phyloP scores from a whole-genome alignment of 2,113 vertebrate genomes.

The Corvus moneduloides region DNA sequence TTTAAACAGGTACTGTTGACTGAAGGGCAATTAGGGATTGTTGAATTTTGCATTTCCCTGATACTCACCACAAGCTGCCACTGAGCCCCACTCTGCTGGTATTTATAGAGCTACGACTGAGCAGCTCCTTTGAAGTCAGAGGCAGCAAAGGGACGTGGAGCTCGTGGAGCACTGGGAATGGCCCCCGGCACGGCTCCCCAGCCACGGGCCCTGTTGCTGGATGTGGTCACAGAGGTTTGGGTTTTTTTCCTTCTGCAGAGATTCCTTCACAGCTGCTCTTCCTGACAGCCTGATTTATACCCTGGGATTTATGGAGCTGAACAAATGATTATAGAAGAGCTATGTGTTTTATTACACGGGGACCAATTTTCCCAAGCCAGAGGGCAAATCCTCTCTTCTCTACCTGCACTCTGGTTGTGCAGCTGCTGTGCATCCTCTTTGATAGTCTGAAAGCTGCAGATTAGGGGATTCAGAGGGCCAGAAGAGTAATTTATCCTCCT shows the following conservation, averaged over 20 bases:
- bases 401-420: too few relatives aligned
- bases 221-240: neutral
- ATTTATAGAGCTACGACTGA: neutral
- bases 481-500: neutral
- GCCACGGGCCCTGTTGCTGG: accelerated
- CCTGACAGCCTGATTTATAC: neutral
- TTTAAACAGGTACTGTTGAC: neutral
- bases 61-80: neutral
- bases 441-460: neutral
- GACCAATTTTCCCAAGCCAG: neutral
- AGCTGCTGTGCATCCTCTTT: neutral
- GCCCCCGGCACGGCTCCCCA: accelerated
- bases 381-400: neutral
- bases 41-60: neutral
- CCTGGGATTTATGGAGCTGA: constrained; percentile 9
- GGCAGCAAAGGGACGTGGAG: neutral
- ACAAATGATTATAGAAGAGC: neutral
- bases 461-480: neutral
- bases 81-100: neutral
- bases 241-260: neutral
- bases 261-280: neutral
- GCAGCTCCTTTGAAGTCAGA: neutral
- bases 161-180: accelerated
- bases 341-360: neutral
- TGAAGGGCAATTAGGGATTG: neutral